These are phyloP conservation scores for Lepidurus couesii DNA, from an alignment of 1,140 invertebrate genomes.

Conservation along the genomic window DNA sequence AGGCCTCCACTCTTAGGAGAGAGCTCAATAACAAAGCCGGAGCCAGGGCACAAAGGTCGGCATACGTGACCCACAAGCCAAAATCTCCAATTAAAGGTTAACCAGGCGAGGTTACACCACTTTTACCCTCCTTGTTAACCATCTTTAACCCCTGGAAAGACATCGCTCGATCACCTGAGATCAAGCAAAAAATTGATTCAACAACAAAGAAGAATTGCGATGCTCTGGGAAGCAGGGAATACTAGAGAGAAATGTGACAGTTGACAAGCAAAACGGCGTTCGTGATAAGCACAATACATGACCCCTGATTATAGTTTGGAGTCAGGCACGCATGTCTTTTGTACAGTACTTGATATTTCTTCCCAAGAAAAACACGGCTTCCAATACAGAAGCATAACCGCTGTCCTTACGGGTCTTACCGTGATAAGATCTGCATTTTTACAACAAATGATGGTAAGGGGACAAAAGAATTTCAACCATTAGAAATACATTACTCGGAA, in stretches of 20 bases:
- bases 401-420: background rate
- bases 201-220: background rate
- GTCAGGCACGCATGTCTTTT: background rate
- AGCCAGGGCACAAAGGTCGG: background rate
- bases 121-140: constrained; percentile 6
- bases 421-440: constrained; percentile 1
- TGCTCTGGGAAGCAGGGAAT: background rate
- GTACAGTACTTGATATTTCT: background rate
- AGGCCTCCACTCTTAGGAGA: background rate
- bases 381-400: background rate
- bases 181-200: background rate
- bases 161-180: background rate
- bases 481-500: constrained; percentile 17
- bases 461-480: constrained; percentile 7
- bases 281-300: background rate
- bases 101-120: background rate
- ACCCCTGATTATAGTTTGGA: background rate
- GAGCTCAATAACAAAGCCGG: background rate
- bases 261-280: background rate
- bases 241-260: background rate
- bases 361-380: background rate
- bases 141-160: background rate
- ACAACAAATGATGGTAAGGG: constrained; percentile 15
- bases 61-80: background rate
- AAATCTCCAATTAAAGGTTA: constrained; percentile 8